Percentiles rank a stretch among this genome's conserved stretches.
These are phyloP conservation scores for Colletes latitarsis DNA, from an alignment of 1,140 invertebrate genomes.

Conservation along the genomic window DNA sequence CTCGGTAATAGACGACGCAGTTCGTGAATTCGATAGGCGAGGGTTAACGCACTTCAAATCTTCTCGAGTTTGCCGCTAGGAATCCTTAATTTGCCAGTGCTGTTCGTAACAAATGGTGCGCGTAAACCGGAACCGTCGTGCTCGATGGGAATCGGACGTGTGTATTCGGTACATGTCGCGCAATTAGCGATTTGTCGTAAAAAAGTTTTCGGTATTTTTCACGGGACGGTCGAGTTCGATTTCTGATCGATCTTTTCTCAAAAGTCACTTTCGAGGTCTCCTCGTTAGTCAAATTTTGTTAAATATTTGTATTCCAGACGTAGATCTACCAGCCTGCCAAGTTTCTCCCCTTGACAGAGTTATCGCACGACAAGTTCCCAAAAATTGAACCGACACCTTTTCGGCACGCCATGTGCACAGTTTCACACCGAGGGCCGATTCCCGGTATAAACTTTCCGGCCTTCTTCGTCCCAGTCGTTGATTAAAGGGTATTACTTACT, in stretches of 20 bases:
- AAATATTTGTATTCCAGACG: no score
- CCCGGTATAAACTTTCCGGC: slow-evolving; percentile 29
- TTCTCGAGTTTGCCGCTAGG: background rate
- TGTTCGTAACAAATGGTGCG: background rate
- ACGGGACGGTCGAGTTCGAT: no score
- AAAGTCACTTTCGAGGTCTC: no score
- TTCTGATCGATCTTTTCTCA: no score
- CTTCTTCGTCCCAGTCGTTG: slow-evolving; percentile 17
- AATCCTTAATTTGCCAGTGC: background rate
- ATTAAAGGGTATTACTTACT: slow-evolving; percentile 53
- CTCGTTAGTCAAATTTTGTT: no score
- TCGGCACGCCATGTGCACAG: background rate
- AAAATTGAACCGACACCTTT: background rate
- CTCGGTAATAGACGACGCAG: background rate
- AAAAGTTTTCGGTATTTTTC: no score
- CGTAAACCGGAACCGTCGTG: background rate
- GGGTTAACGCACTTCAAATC: background rate
- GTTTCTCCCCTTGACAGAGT: no score
- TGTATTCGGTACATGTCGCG: background rate
- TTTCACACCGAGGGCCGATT: background rate
- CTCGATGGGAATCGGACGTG: background rate
- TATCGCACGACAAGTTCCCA: no score
- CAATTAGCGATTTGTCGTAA: no score
- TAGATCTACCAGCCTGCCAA: no score
- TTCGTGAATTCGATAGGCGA: background rate